These are phyloP conservation scores for Cygnus olor DNA, from an alignment of 2,797 vertebrate species.

Conservation along the genomic window DNA sequence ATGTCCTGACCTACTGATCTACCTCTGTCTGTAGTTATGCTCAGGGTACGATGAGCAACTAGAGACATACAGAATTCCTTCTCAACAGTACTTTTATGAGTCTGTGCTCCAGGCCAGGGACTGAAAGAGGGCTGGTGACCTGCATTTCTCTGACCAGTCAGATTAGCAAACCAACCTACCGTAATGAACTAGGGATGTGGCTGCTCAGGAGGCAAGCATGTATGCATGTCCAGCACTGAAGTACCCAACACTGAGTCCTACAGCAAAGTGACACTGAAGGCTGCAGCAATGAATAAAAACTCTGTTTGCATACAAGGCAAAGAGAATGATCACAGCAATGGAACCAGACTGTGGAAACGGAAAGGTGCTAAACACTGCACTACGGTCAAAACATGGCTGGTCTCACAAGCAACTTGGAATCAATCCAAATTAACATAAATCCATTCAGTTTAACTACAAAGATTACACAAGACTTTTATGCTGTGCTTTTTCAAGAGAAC, in stretches of 20 bases:
- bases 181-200: background rate
- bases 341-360: background rate
- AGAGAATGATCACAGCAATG: background rate
- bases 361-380: background rate
- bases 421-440: background rate
- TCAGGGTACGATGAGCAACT: background rate
- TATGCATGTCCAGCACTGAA: background rate
- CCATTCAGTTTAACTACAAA: background rate
- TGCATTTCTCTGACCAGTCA: background rate
- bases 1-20: background rate
- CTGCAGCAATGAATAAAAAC: background rate
- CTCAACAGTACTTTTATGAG: background rate
- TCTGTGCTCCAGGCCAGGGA: background rate
- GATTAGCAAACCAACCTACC: background rate
- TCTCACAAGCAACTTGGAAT: background rate
- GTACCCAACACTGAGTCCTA: background rate
- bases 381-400: background rate
- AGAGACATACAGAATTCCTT: background rate
- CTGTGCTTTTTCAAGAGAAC: background rate
- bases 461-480: background rate
- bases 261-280: background rate
- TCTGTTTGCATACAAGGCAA: background rate
- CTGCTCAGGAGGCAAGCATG: background rate
- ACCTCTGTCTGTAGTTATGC: background rate
- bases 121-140: background rate